Conservation (phyloP, 2,113 vertebrate species). For the Prunella himalayana region DNA sequence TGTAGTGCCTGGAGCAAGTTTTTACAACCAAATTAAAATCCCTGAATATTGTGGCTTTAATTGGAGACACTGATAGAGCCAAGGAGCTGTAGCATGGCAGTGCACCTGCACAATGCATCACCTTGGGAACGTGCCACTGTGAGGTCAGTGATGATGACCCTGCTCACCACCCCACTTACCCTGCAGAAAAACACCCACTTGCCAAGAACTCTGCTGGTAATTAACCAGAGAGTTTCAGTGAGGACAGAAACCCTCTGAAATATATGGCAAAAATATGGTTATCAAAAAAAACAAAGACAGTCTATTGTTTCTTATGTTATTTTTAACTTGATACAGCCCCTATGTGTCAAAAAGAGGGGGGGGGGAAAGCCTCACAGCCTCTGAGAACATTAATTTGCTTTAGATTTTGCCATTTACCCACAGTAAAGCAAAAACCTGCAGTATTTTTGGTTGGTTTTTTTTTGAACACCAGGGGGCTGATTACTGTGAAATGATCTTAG, state of each 20-base stretch:
- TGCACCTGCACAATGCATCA: background rate
- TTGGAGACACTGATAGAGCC: background rate
- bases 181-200: background rate
- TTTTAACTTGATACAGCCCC: background rate
- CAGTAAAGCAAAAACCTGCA: background rate
- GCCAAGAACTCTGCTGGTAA: background rate
- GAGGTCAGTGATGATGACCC: background rate
- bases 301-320: background rate
- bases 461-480: constrained; percentile 24
- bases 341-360: background rate
- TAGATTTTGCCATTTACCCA: background rate
- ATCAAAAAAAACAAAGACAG: background rate
- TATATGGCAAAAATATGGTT: accelerated
- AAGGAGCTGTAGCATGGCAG: background rate
- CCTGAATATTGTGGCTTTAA: background rate
- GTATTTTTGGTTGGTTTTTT: background rate
- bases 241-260: background rate
- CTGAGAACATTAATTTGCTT: background rate
- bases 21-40: constrained; percentile 14
- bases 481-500: constrained; percentile 17
- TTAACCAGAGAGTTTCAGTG: background rate
- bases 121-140: background rate
- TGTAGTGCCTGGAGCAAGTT: background rate
- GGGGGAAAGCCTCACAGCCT: background rate
- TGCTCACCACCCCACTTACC: background rate